These are phyloP conservation scores for Meloidogyne chitwoodi DNA, from an alignment of 1,140 invertebrate species.

Conservation along the genomic window DNA sequence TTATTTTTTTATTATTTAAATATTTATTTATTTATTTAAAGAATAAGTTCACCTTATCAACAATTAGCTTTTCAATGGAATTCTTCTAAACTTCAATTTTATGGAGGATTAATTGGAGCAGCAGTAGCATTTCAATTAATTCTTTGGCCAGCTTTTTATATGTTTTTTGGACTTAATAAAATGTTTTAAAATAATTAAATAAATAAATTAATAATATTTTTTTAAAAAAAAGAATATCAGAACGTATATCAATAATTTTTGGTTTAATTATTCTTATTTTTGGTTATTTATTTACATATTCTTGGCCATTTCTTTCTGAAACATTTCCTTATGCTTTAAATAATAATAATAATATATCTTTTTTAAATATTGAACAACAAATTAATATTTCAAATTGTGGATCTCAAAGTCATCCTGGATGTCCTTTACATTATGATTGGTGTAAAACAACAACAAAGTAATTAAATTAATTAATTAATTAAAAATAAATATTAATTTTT, in stretches of 20 bases:
- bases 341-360: not conserved
- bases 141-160: slow-evolving; percentile 41
- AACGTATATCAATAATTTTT: slow-evolving; percentile 20
- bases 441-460: slow-evolving; percentile 20
- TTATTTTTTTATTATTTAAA: not conserved
- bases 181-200: slow-evolving; percentile 6
- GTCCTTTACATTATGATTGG: slow-evolving; percentile 39
- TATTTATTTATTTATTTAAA: not conserved
- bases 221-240: slow-evolving; percentile 34
- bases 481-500: not conserved
- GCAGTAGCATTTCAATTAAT: slow-evolving; percentile 40
- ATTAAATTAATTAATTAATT: not conserved
- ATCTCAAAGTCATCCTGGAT: slow-evolving; percentile 25
- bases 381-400: not conserved
- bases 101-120: not conserved
- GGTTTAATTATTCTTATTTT: slow-evolving; percentile 15
- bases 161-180: slow-evolving; percentile 49
- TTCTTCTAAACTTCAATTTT: not conserved
- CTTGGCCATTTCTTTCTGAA: slow-evolving; percentile 44
- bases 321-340: slow-evolving; percentile 32
- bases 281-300: slow-evolving; percentile 43
- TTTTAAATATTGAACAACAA: no score
- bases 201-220: not conserved
- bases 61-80: slow-evolving; percentile 48
- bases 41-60: slow-evolving; percentile 44